Conservation (phyloP, 2,888 invertebrate species). For the Tetragonula carbonaria region DNA sequence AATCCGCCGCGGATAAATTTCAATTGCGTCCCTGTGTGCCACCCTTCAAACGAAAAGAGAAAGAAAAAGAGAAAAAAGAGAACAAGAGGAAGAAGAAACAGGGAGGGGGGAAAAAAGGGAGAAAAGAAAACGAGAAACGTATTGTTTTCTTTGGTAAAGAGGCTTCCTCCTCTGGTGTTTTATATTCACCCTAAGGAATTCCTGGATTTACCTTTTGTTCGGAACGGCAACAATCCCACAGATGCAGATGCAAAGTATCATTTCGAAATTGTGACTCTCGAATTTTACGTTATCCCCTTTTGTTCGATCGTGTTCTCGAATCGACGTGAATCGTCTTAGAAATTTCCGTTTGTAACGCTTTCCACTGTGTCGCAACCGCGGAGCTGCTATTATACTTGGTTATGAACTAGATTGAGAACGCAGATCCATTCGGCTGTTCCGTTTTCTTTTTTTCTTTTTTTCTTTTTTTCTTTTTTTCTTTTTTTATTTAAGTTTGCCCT, state of each 20-base stretch:
- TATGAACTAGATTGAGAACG: constrained; percentile 43
- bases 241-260: constrained; percentile 24
- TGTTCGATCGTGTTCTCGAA: constrained; percentile 29
- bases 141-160: constrained; percentile 27
- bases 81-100: neutral
- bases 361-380: constrained; percentile 41
- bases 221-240: constrained; percentile 25
- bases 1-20: constrained; percentile 19
- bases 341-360: constrained; percentile 49
- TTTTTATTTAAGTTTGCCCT: neutral
- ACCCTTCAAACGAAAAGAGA: neutral
- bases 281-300: constrained; percentile 15
- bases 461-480: too few species aligned
- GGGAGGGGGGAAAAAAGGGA: neutral
- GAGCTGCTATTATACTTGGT: constrained; percentile 36
- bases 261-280: constrained; percentile 24
- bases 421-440: constrained; percentile 23
- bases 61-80: neutral
- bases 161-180: constrained; percentile 23
- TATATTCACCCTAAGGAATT: constrained; percentile 19
- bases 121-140: constrained; percentile 3
- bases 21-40: constrained; percentile 5
- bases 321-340: constrained; percentile 49
- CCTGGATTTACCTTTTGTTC: constrained; percentile 37
- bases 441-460: neutral